Conservation (phyloP, 2,797 vertebrate species). For the Pelochelys cantorii region DNA sequence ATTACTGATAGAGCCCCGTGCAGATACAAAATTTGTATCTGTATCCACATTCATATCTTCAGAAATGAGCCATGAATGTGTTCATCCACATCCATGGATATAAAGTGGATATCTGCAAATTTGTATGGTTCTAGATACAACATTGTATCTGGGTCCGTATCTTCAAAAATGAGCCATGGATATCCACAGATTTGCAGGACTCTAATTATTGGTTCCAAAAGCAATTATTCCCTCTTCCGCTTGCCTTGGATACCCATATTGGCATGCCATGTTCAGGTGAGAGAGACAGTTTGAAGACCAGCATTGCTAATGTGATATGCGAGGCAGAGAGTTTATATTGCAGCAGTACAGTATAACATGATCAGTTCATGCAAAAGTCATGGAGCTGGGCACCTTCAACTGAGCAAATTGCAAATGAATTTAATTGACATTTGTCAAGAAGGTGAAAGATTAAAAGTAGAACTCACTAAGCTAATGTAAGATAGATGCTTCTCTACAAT, state of each 20-base stretch:
- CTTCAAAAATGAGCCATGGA: too few species aligned
- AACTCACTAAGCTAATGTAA: background rate
- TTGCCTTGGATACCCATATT: background rate
- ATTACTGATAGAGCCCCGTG: background rate
- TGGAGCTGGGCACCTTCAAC: rapidly evolving
- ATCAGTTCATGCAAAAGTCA: background rate
- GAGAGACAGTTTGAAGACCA: background rate
- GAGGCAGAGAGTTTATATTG: background rate
- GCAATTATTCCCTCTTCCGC: background rate
- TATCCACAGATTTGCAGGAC: too few species aligned
- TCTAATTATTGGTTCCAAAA: background rate
- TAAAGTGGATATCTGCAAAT: too few species aligned
- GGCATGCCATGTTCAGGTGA: background rate
- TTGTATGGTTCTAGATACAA: too few species aligned
- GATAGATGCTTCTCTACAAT: background rate
- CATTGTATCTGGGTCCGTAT: too few species aligned
- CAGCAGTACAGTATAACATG: background rate
- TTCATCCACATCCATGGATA: too few species aligned
- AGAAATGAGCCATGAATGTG: too few species aligned
- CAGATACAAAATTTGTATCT: too few species aligned
- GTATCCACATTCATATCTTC: too few species aligned
- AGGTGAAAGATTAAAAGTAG: background rate
- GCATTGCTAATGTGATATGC: background rate
- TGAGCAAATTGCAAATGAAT: background rate
- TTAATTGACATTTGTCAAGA: background rate